A percentile compares a stretch with the other conserved stretches of the same genome.
Evolutionary conservation across 2,113 vertebrate genomes (phyloP).

Genomic region (Aythya baeri): DNA sequence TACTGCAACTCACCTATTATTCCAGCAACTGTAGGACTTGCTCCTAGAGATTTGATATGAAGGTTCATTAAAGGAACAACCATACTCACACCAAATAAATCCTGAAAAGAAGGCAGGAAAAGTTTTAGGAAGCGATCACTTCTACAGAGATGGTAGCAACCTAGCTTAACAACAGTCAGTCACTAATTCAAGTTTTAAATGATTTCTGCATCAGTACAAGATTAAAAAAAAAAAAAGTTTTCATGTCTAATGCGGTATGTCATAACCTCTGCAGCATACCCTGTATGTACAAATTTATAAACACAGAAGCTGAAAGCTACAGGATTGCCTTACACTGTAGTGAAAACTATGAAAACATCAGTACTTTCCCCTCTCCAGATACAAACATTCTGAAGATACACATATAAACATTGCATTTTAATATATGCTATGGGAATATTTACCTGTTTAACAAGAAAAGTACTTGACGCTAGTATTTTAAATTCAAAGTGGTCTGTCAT

Average conservation of each 20-base stretch:
- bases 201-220: not conserved
- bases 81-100: slow-evolving; percentile 97
- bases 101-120: slow-evolving; percentile 76
- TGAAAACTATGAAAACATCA: not conserved
- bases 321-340: not conserved
- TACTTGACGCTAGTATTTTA: not conserved
- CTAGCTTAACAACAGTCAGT: not conserved
- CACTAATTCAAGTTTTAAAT: not conserved
- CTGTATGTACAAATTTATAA: not conserved
- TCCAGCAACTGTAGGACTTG: slow-evolving; percentile 89
- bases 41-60: slow-evolving; percentile 92
- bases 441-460: not conserved
- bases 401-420: not conserved
- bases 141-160: not conserved
- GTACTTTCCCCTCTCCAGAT: not conserved
- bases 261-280: not conserved
- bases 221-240: not conserved
- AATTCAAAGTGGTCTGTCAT: not conserved
- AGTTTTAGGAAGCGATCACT: not conserved
- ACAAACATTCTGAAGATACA: not conserved
- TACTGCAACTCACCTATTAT: slow-evolving; percentile 84
- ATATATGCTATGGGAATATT: not conserved
- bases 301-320: not conserved
- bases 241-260: not conserved
- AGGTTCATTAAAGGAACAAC: slow-evolving; percentile 92